Base-by-base conservation (phyloP, 1,140 invertebrate species). In the Pissodes strobi region DNA sequence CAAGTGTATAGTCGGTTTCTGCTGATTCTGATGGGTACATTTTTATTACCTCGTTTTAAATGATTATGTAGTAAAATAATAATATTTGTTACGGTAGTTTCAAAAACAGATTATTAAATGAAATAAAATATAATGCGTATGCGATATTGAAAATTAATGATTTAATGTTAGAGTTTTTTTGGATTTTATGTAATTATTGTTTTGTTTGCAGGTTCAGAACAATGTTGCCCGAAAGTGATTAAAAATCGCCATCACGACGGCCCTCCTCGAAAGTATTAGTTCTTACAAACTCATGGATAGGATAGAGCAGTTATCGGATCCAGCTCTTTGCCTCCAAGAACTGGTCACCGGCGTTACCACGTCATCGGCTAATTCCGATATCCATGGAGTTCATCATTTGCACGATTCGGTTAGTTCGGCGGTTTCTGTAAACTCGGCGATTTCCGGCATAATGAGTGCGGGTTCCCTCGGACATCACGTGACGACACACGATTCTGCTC, bases 251-350 rank as follows among this genome's bases (percentile, higher is more conserved):
- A 55, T 25, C 45, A 27, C 52, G 51, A 60, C 52, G 45, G 51
- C 55, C 13, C 57, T 48, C 38, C 25, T 53, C 25, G 39, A 46
- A 38, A 58, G 17, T 49, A 17, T 51, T 17, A 3, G 17, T 27
- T 52, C 48, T 22, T 48, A 49, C 39, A 63, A 38, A 34, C 57
- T 39, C 27, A 78, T 77, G 85, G 85, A 80, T 76, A 77, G 74
- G 57, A 84, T 82, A 83, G 86, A 81, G 81, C 83, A 78, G 79
- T 82, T 82, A 80, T 83, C 79, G 72, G 84, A 85, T 82, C 82
- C 81, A 76, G 83, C 87, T 38, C 79, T 91, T 12, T 90, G 88
- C 69, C 84, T 90, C 25, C 88, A 89, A 74, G 88, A 91, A 77
- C 81, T 91, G 69, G 87, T 88, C 21, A 83, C 81, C 6, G 79